Evolutionary conservation across 2,113 vertebrate genomes (phyloP), one percentile per base, ranked within the genome.

Genomic region (Thermophis baileyi): DNA sequence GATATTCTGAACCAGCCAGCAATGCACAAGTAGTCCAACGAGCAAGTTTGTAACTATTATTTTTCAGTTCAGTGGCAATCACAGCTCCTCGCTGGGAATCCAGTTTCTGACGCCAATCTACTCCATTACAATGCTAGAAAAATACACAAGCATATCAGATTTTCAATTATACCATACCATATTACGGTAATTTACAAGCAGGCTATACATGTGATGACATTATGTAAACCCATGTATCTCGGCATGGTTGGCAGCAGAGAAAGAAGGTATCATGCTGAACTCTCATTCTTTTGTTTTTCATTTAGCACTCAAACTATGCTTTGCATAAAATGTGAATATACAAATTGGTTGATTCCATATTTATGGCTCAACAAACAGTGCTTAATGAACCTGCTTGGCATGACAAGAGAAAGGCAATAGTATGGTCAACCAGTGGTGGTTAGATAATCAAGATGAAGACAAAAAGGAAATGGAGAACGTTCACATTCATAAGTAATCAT

Each of bases 61-160:
- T 99, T 97, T 99, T 99, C 96, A 99, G 97, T 97, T 99, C 99
- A 0, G 99, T 99, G 97, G 99, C 99, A 53, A 99, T 98, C 93
- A 99, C 99, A 0, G 99, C 99, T 46, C 99, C 99, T 51, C 99
- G 97, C 98, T 99, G 99, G 0, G 99, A 99, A 96, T 99, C 99
- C 92, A 99, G 98, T 97, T 99, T 99, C 98, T 99, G 99, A 85
- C 99, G 98, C 99, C 99, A 99, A 98, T 99, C 99, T 11, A 99
- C 99, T 0, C 99, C 99, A 2, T 99, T 99, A 94, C 99, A 99
- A 86, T 99, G 97, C 99, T 99, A 97, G 40, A 0, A 91, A 40
- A 87, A 85, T 12, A 86, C 1, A 1, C 11, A 55, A 18, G n/a
- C 1, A 1, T 16, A n/a, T 92, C n/a, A 50, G 3, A 63, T 47